These are phyloP conservation scores for Thamnophis elegans DNA, from an alignment of 2,797 vertebrate species.

Conservation along the genomic window DNA sequence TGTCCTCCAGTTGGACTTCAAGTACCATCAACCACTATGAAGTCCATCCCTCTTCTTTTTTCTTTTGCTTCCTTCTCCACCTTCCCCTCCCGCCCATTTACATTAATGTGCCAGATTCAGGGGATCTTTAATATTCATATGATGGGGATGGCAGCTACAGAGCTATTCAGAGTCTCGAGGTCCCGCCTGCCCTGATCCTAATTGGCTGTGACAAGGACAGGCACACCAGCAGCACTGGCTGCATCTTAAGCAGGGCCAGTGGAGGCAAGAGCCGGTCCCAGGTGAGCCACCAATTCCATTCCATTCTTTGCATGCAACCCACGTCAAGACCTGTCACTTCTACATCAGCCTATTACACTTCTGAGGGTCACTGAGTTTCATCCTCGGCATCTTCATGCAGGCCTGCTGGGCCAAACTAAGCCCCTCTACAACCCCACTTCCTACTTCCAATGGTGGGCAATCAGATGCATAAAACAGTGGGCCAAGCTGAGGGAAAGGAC, in stretches of 20 bases:
- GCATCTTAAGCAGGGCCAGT: slow-evolving; percentile 48
- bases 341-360: background rate
- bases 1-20: background rate
- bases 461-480: background rate
- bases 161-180: background rate
- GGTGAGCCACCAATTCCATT: background rate
- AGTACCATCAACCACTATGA: background rate
- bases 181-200: slow-evolving; percentile 49
- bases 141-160: background rate
- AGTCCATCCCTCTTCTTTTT: background rate
- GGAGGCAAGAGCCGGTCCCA: background rate
- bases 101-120: slow-evolving; percentile 12
- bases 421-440: background rate
- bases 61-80: background rate
- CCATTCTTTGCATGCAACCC: background rate
- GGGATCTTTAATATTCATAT: slow-evolving; percentile 52
- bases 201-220: slow-evolving; percentile 58
- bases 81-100: background rate
- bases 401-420: background rate
- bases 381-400: background rate
- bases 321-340: slow-evolving; percentile 1
- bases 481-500: background rate
- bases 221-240: slow-evolving; percentile 17
- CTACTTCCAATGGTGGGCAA: background rate
- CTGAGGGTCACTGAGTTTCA: background rate